A percentile compares a stretch with the other conserved stretches of the same genome.
These are phyloP conservation scores for Muntiacus muntjak DNA, from an alignment of 2,113 vertebrate genomes.

Conservation along the genomic window DNA sequence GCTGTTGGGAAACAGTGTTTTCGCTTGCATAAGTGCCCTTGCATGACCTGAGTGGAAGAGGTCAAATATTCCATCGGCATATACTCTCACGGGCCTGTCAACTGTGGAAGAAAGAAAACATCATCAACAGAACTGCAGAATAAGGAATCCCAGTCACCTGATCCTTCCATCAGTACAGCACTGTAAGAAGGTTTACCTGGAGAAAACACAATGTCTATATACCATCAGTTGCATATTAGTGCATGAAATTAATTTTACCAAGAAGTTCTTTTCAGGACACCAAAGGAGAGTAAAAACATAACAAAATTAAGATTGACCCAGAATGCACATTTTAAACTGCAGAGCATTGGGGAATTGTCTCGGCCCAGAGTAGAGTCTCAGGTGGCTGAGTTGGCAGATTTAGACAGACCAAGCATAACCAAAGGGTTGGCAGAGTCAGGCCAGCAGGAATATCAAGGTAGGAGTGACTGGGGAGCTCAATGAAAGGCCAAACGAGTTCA, in stretches of 20 bases:
- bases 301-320: conserved; percentile 8
- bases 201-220: neutral
- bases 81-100: conserved; percentile 96
- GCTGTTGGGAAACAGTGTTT: conserved; percentile 98
- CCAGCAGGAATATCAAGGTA: neutral
- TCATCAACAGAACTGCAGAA: neutral
- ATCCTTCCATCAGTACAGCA: neutral
- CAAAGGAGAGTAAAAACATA: neutral
- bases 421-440: neutral
- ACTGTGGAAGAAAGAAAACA: conserved; percentile 82
- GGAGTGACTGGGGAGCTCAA: neutral
- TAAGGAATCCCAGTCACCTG: neutral
- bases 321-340: neutral
- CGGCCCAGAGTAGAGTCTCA: neutral
- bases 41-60: conserved; percentile 98
- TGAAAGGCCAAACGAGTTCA: neutral
- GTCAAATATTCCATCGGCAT: conserved; percentile 99
- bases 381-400: neutral
- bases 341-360: neutral
- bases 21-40: conserved; percentile 99
- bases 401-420: neutral
- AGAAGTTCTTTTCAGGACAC: neutral
- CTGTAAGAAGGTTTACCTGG: neutral
- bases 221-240: neutral
- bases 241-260: conserved; percentile 1